Base-by-base conservation (phyloP, 1,140 invertebrate species). In the Procambarus clarkii region DNA sequence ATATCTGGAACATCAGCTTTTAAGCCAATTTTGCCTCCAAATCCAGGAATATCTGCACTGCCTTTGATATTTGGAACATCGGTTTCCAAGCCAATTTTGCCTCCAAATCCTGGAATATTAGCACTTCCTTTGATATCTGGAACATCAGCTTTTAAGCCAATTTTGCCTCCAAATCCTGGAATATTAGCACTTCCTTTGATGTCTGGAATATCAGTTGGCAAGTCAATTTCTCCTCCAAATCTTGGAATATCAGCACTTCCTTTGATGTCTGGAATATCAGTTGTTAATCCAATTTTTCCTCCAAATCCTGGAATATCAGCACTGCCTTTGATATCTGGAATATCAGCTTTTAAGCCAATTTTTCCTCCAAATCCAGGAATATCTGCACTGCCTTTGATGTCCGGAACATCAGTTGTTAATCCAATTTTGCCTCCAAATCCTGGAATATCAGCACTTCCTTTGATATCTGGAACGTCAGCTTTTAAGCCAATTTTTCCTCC, bases 381-480 rank as follows among this genome's bases (percentile, higher is more conserved):
- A 58, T 54, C 79, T 9, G 50, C 79, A 74, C 64, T n/a, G 8
- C 24, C 46, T 50, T 80, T 80, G 4, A 80, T n/a, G 21, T 48
- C 46, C 2, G 76, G 76, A 5, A 44, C 76, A 44, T 78, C 76
- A 78, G 76, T 46, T 46, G 24, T 78, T 13, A 78, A 78, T 8
- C 46, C 76, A 18, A 78, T 15, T 46, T 78, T 78, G 15, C 76
- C 76, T 78, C 76, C 34, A 78, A 78, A 78, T 78, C 76, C 76
- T 0, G 76, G 76, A 34, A 78, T 8, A 44, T 78, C 76, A 46
- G 76, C 76, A 34, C 46, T 44, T 0, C 50, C 50, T 4, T 5
- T 54, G 50, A 54, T 54, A 13, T 78, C 76, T 34, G 76, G 76
- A 34, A 44, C 76, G 44, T 78, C 76, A 78, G 76, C 34, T 46